Evolutionary conservation across 2,797 vertebrate genomes (phyloP), one percentile per base, ranked within the genome.

Genomic region (Falco naumanni): DNA sequence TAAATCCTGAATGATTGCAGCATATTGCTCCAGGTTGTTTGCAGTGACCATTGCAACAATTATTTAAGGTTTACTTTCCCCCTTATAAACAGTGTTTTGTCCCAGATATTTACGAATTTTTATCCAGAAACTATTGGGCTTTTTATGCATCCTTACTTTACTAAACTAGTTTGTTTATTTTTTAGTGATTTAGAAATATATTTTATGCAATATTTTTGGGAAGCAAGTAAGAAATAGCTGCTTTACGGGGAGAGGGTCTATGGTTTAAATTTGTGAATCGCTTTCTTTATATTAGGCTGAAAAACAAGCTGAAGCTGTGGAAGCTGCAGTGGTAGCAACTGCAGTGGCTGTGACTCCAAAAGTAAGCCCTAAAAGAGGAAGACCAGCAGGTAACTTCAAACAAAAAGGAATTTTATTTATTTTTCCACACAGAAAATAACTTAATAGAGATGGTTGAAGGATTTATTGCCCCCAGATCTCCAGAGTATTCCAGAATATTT

Each of bases 281-380:
- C 39, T 41, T 95, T 19, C 93, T 93, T 97, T 96, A 87, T 95
- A 95, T 87, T 81, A 98, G 97, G 96, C 93, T 93, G 98, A 98
- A 97, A 98, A 97, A 81, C 95, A 97, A 96, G 92, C 95, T 87
- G 98, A 98, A 94, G 81, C 88, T 9, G 97, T 89, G 76, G 97
- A 97, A 37, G 37, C 37, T 37, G 37, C 37, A 37, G 37, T 10
- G 37, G 37, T 37, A 53, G 56, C 77, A 63, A 45, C 81, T 79
- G 41, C 76, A 71, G 61, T 77, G 48, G 51, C 96, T 85, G 82
- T 89, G 79, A 94, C 93, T 85, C 90, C 96, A 84, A 95, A 98
- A 96, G 93, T 95, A 79, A 98, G 97, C 83, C 97, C 97, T 79
- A 98, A 98, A 95, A 97, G 97, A 96, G 97, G 97, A 90, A 97